A percentile compares a stretch with the other conserved stretches of the same genome.
These are phyloP conservation scores for Cynodonichthys magdalenae DNA, from an alignment of 2,797 vertebrate genomes.

Conservation along the genomic window DNA sequence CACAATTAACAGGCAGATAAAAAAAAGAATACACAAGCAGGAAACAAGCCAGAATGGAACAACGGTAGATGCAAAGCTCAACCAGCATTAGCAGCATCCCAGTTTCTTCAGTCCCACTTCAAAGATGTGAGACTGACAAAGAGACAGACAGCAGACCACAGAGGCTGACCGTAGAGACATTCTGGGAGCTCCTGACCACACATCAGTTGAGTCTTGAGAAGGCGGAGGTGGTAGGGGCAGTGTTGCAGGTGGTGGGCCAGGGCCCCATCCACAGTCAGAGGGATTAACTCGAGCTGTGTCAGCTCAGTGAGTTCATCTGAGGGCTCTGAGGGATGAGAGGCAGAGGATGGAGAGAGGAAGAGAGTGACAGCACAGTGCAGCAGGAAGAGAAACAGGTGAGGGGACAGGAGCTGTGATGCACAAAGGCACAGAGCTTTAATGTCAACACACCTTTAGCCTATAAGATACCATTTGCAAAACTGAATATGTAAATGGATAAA, in stretches of 20 bases:
- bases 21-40: constrained; percentile 13
- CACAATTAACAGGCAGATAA: constrained; percentile 1
- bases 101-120: constrained; percentile 6
- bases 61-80: constrained; percentile 39
- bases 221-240: constrained; percentile 90
- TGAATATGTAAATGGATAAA: too few species aligned
- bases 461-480: too few species aligned
- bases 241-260: constrained; percentile 89
- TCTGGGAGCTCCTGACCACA: constrained; percentile 88
- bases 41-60: constrained; percentile 18
- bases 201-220: constrained; percentile 89
- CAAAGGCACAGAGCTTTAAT: neutral
- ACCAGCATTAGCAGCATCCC: constrained; percentile 18
- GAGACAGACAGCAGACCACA: constrained; percentile 29
- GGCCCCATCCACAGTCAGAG: constrained; percentile 82
- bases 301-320: constrained; percentile 86
- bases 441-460: neutral
- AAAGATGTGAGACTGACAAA: constrained; percentile 4
- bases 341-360: constrained; percentile 44
- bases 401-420: constrained; percentile 4
- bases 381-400: constrained; percentile 13
- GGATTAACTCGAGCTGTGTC: constrained; percentile 75
- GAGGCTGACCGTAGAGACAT: constrained; percentile 88
- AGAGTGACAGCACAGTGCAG: constrained; percentile 32
- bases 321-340: constrained; percentile 79